Percentiles rank a stretch among this genome's conserved stretches.
These are phyloP conservation scores for Steatocranus sp. DNA, from an alignment of 2,797 vertebrate species.

Conservation along the genomic window DNA sequence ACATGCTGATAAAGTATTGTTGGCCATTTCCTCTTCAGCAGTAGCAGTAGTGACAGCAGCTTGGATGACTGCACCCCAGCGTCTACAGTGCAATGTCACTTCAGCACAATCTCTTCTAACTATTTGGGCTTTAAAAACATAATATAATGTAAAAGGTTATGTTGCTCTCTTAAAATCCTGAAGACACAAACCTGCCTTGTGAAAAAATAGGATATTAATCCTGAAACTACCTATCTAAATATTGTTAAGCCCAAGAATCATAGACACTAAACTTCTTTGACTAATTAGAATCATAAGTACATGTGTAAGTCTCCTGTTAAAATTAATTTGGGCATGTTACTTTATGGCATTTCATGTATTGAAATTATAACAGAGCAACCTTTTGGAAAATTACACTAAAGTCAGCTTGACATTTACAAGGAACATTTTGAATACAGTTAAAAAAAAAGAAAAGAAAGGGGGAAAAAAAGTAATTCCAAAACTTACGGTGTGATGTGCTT, in stretches of 20 bases:
- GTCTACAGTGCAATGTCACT: neutral
- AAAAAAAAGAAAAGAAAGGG: neutral
- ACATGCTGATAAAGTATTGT: neutral
- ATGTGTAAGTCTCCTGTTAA: neutral
- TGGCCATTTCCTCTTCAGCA: neutral
- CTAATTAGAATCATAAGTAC: neutral
- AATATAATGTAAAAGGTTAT: conserved; percentile 17
- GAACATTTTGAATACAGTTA: neutral
- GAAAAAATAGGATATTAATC: neutral
- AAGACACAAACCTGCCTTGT: neutral
- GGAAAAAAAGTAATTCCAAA: neutral
- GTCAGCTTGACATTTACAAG: conserved; percentile 7
- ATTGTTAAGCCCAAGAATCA: neutral
- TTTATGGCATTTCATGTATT: neutral
- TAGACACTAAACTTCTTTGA: neutral
- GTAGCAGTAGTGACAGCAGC: neutral
- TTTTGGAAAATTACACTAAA: neutral
- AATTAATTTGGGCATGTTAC: neutral
- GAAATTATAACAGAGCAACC: neutral
- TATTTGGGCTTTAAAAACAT: neutral
- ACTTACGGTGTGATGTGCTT: neutral
- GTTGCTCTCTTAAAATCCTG: neutral
- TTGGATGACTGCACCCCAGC: neutral
- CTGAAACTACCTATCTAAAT: neutral
- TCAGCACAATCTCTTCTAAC: neutral